Percentiles rank a stretch among this genome's conserved stretches.
phyloP scores from a whole-genome alignment of 2,797 vertebrate genomes.

The Chelmon rostratus region DNA sequence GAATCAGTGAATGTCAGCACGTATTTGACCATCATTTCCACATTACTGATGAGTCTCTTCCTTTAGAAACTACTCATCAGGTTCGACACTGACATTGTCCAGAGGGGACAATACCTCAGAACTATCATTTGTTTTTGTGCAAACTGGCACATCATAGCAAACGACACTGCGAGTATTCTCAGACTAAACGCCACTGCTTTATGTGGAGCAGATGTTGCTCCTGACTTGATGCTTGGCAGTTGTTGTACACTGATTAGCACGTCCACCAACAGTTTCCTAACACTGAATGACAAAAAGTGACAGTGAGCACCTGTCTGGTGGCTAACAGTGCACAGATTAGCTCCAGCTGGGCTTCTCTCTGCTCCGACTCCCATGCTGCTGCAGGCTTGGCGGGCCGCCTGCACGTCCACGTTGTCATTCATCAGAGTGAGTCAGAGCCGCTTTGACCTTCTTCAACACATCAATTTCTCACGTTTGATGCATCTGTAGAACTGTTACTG shows the following conservation, averaged over 20 bases:
- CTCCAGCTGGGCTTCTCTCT: slow-evolving; percentile 25
- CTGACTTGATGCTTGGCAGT: neutral
- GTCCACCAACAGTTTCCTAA: slow-evolving; percentile 13
- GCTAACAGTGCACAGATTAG: neutral
- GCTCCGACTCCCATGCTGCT: slow-evolving; percentile 15
- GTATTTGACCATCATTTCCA: neutral
- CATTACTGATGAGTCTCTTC: neutral
- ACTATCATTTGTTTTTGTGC: neutral
- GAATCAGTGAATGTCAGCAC: neutral
- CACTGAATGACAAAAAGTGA: slow-evolving; percentile 14
- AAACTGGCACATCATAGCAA: neutral
- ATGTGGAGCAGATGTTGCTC: slow-evolving; percentile 16
- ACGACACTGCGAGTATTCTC: neutral
- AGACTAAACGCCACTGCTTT: neutral
- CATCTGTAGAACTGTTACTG: neutral
- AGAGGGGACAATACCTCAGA: neutral
- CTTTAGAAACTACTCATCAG: neutral
- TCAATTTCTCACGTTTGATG: slow-evolving; percentile 4
- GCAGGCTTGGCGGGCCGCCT: slow-evolving; percentile 28
- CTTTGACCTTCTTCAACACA: slow-evolving; percentile 21
- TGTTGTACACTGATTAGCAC: neutral
- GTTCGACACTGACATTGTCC: neutral
- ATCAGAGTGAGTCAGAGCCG: slow-evolving; percentile 28
- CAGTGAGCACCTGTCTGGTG: slow-evolving; percentile 10
- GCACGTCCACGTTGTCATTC: slow-evolving; percentile 27